Conservation (phyloP, 2,113 vertebrate genomes). For the Cavia porcellus region DNA sequence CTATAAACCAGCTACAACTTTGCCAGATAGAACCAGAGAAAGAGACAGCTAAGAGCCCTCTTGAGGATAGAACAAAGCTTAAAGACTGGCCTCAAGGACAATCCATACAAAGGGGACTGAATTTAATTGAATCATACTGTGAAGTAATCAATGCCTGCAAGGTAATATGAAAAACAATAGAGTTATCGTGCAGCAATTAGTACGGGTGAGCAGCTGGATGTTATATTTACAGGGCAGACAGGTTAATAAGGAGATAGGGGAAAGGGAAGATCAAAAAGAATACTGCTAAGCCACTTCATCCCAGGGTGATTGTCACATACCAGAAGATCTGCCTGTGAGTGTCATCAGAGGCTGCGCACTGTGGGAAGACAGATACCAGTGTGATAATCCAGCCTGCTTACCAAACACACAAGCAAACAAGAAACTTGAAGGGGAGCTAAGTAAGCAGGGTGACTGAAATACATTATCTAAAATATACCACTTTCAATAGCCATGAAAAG, state of each 20-base stretch:
- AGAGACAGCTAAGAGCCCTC: background rate
- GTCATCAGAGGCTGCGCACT: background rate
- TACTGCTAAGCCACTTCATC: background rate
- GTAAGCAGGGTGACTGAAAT: background rate
- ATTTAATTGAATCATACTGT: constrained; percentile 17
- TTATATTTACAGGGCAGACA: background rate
- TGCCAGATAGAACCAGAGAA: background rate
- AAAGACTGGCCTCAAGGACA: background rate
- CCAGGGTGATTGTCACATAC: background rate
- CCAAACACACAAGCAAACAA: background rate
- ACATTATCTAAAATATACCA: background rate
- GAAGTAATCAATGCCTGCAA: background rate
- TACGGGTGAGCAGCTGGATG: background rate
- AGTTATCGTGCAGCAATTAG: background rate
- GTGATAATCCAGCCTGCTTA: background rate
- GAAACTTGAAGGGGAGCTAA: background rate
- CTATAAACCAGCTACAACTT: background rate
- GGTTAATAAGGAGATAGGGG: background rate
- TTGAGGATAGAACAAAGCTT: background rate
- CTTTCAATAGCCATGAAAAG: background rate
- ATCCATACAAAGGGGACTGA: background rate
- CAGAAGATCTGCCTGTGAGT: background rate
- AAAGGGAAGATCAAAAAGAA: constrained; percentile 5
- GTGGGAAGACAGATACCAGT: background rate
- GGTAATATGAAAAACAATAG: constrained; percentile 40